Conservation (phyloP, 2,113 vertebrate genomes). For the Phyllostomus hastatus region DNA sequence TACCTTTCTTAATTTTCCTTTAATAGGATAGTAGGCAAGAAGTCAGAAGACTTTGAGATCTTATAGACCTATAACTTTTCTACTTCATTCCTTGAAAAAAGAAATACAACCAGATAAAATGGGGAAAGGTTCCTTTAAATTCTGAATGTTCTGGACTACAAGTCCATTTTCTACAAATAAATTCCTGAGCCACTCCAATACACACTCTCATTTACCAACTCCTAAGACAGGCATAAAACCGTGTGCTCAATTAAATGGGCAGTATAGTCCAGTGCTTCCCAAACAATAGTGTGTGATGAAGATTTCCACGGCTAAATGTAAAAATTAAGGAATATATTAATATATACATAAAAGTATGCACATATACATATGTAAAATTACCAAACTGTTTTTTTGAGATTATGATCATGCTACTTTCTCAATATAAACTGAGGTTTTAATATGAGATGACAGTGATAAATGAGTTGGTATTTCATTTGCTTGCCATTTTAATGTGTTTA, state of each 20-base stretch:
- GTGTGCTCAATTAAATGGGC: background rate
- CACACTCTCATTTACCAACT: background rate
- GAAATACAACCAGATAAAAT: background rate
- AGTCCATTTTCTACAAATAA: background rate
- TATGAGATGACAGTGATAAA: background rate
- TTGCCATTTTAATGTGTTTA: background rate
- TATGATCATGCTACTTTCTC: background rate
- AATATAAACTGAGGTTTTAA: background rate
- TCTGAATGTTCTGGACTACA: background rate
- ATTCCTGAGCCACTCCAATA: background rate
- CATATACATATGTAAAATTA: background rate
- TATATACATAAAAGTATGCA: background rate
- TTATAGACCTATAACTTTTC: background rate
- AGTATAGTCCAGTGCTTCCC: background rate
- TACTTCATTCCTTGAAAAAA: background rate
- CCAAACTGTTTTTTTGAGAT: background rate
- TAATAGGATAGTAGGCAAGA: background rate
- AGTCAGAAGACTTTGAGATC: background rate
- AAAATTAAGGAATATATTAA: background rate
- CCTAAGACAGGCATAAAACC: background rate
- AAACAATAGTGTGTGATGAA: background rate
- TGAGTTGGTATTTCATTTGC: background rate
- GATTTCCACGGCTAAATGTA: background rate
- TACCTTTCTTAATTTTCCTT: background rate
- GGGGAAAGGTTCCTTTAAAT: background rate